phyloP scores from a whole-genome alignment of 2,888 invertebrate genomes.

The Petrolisthes manimaculis region DNA sequence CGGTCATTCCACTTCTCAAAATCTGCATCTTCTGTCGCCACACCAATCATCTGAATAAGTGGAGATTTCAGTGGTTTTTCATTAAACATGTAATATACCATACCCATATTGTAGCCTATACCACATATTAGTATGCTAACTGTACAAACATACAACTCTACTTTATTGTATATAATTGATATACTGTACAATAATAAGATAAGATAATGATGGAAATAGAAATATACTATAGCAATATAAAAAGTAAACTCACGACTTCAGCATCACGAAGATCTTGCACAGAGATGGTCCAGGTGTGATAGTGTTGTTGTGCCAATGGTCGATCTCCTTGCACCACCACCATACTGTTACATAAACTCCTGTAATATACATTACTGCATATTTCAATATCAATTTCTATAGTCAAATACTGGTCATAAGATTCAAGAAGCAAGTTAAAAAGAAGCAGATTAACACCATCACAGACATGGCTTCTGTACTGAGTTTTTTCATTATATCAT shows the following conservation, averaged over 20 bases:
- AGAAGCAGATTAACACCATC: too few relatives aligned
- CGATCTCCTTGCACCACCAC: conserved; percentile 19
- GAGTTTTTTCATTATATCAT: too few relatives aligned
- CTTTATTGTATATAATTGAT: too few relatives aligned
- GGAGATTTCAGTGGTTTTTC: not conserved
- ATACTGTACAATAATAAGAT: too few relatives aligned
- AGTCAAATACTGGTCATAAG: not conserved
- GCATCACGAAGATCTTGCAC: conserved; percentile 28
- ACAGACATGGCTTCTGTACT: too few relatives aligned
- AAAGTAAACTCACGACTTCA: conserved; percentile 25
- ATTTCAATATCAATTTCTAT: not conserved
- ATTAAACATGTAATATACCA: too few relatives aligned
- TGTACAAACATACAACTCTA: too few relatives aligned
- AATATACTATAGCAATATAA: too few relatives aligned
- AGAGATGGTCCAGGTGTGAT: conserved; percentile 32
- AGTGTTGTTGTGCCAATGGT: conserved; percentile 19
- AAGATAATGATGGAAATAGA: too few relatives aligned
- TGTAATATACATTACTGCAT: not conserved
- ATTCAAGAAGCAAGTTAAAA: too few relatives aligned
- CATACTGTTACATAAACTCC: conserved; percentile 12
- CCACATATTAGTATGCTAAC: too few relatives aligned
- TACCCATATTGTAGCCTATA: too few relatives aligned
- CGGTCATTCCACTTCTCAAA: conserved; percentile 22
- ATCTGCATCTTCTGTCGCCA: conserved; percentile 33
- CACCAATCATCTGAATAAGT: conserved; percentile 28